These are phyloP conservation scores for Cepphus grylle DNA, from an alignment of 2,113 vertebrate species.

Conservation along the genomic window DNA sequence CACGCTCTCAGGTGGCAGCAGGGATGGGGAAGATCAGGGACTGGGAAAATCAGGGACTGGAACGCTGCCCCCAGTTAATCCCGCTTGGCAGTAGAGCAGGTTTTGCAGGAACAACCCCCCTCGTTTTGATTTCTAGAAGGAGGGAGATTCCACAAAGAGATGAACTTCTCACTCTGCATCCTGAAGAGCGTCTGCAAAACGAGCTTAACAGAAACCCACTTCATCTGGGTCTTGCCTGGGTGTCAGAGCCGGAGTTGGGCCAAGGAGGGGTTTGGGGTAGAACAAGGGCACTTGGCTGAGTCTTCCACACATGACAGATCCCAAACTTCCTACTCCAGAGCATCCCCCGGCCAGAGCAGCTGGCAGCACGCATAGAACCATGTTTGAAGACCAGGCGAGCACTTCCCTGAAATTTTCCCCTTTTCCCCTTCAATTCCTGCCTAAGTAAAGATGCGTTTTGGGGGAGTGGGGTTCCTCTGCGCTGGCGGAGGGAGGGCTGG, in stretches of 20 bases:
- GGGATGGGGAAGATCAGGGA: background rate
- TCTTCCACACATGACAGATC: background rate
- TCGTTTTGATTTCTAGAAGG: background rate
- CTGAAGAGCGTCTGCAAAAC: background rate
- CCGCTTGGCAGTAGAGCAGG: background rate
- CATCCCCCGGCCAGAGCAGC: background rate
- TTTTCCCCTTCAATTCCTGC: background rate
- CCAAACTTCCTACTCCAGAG: background rate
- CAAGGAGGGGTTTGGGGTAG: background rate
- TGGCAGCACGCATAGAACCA: fast-evolving
- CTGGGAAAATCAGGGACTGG: background rate
- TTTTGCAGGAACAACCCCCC: background rate
- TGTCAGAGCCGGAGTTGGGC: background rate
- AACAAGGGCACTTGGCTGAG: background rate
- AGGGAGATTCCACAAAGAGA: background rate
- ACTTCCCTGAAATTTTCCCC: background rate
- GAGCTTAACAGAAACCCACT: background rate
- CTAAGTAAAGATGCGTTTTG: background rate
- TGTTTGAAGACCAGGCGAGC: background rate
- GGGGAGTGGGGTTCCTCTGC: background rate
- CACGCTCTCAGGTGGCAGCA: background rate
- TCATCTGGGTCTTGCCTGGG: background rate
- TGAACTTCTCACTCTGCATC: background rate
- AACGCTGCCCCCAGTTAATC: background rate
- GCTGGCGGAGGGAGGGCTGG: background rate